phyloP scores from a whole-genome alignment of 1,140 invertebrate species.

The Euura saliciscinereae region DNA sequence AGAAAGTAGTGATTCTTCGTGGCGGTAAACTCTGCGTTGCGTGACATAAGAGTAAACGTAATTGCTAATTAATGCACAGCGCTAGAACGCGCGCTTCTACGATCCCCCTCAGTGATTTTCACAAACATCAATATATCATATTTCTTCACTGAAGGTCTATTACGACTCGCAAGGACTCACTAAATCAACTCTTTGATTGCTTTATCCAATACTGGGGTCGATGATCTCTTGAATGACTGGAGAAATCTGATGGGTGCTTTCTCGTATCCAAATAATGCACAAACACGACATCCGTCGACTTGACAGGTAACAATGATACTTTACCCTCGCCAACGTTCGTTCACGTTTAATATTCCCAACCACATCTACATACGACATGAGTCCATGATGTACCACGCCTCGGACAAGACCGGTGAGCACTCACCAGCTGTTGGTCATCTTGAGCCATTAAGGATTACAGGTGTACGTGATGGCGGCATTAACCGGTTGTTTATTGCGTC shows the following conservation, averaged over 20 bases:
- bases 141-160: no score
- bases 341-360: constrained; percentile 1
- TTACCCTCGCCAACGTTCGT: not conserved
- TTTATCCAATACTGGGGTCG: no score
- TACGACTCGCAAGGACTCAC: no score
- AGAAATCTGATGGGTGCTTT: no score
- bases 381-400: not conserved
- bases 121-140: no score
- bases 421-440: not conserved
- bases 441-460: not conserved
- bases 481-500: constrained; percentile 4
- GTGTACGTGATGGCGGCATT: constrained; percentile 2
- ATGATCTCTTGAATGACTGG: no score
- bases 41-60: constrained; percentile 2
- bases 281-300: not conserved
- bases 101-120: no score
- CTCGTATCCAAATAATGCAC: not conserved
- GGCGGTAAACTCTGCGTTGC: not conserved
- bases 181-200: no score
- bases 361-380: not conserved
- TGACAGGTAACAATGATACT: not conserved
- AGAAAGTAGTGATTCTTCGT: not conserved
- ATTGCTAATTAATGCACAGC: not conserved
- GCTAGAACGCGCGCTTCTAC: not conserved
- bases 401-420: not conserved